A percentile compares a stretch with the other conserved stretches of the same genome.
These are phyloP conservation scores for Cistogaster globosa DNA, from an alignment of 2,888 invertebrate species.

Conservation along the genomic window DNA sequence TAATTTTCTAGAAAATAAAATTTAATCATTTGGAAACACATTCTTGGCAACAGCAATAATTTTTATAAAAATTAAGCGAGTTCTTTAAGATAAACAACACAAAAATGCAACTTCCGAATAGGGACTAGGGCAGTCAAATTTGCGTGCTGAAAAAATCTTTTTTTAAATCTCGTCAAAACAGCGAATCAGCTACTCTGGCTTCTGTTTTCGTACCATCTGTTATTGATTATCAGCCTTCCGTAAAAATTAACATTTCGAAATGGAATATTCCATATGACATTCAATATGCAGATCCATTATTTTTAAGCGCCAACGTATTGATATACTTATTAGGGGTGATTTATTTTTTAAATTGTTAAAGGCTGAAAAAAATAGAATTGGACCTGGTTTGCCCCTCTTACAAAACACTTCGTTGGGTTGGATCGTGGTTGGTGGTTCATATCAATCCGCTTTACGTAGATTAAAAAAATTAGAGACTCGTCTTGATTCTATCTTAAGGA, in stretches of 20 bases:
- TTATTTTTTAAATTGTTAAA: conserved; percentile 69
- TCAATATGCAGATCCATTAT: conserved; percentile 47
- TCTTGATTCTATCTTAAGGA: conserved; percentile 43
- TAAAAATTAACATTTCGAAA: conserved; percentile 36
- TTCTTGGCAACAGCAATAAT: background rate
- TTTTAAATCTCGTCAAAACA: background rate
- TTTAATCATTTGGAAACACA: background rate
- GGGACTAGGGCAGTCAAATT: conserved; percentile 43
- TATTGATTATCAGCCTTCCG: conserved; percentile 48
- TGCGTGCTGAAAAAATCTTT: conserved; percentile 16
- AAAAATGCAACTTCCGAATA: conserved; percentile 13
- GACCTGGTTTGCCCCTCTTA: conserved; percentile 46
- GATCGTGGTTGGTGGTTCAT: conserved; percentile 30
- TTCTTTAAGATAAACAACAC: conserved; percentile 21
- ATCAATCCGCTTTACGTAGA: background rate
- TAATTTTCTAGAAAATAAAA: background rate
- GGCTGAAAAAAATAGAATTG: conserved; percentile 64
- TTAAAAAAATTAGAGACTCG: conserved; percentile 49
- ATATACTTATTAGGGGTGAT: conserved; percentile 41
- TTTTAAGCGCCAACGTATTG: background rate
- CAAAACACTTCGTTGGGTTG: conserved; percentile 68
- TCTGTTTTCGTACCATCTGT: conserved; percentile 52
- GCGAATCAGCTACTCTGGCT: conserved; percentile 19
- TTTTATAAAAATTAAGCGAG: background rate
- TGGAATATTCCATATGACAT: conserved; percentile 62